Base-by-base conservation (phyloP, 2,888 invertebrate species). In the Apodemia duryi region DNA sequence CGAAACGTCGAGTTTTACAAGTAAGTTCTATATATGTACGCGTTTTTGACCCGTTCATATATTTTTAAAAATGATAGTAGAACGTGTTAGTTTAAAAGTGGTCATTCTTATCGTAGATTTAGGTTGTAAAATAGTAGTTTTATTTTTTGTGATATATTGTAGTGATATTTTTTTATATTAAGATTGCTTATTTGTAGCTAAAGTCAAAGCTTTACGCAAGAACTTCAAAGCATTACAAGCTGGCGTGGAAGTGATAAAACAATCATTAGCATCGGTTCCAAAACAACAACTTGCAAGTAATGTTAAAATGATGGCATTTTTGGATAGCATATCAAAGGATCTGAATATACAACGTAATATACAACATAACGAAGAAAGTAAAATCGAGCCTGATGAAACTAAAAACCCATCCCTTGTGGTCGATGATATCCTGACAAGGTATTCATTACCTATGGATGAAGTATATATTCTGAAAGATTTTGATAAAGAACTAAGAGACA, bases 281-380 rank as follows among this genome's bases (percentile, higher is more conserved):
- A n/a, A 35, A 35, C 57, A 60, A 35, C 57, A 60, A 32, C 57
- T 60, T 13, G 57, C 57, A 32, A 60, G 32, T 60, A 60, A 60
- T 60, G 7, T 32, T n/a, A 60, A 60, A 60, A 60, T 60, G 28
- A 60, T 60, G 57, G 13, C 11, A n/a, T 13, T 60, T 6, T 60
- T 60, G n/a, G 57, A 60, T 32, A 35, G 13, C 11, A 35, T 60
- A 35, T 60, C 57, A 35, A 60, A 60, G 13, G 57, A 60, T 2
- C 35, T 60, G 2, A 21, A 21, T 7, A 60, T n/a, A 35, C 35
- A 60, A 60, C 13, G 35, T 13, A 21, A 21, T 21, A 21, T 21
- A 21, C 13, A 60, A 60, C 6, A 60, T 13, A 32, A 35, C 13
- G 57, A 32, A 60, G 57, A 60, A 10, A 32, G 6, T 60, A 21